Evolutionary conservation across 2,113 vertebrate genomes (phyloP).

Genomic region (Cacatua alba): DNA sequence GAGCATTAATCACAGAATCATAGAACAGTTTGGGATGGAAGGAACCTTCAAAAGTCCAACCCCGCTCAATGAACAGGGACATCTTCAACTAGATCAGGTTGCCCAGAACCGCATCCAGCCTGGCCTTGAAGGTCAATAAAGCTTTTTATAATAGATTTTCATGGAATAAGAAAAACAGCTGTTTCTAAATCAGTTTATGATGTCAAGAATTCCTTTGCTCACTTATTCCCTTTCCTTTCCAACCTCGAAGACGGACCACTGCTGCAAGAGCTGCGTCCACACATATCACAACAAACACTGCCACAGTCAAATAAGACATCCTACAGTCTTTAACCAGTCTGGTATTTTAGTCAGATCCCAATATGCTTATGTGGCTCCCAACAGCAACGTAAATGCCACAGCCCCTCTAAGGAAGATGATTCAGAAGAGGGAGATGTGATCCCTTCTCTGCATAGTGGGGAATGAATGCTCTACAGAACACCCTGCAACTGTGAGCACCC

Average conservation of each 20-base stretch:
- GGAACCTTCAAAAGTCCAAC: not conserved
- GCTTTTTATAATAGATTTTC: not conserved
- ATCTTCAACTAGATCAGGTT: not conserved
- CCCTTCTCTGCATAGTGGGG: not conserved
- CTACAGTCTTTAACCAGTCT: not conserved
- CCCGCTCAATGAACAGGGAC: not conserved
- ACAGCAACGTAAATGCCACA: accelerated
- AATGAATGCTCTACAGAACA: not conserved
- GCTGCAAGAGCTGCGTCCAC: not conserved
- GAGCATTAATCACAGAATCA: not conserved
- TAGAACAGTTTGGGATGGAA: not conserved
- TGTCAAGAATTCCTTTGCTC: not conserved
- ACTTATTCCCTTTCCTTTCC: not conserved
- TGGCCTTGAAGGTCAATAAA: not conserved
- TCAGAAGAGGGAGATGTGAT: not conserved
- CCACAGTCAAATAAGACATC: not conserved
- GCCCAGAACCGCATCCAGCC: not conserved
- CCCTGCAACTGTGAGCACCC: not conserved
- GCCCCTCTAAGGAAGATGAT: not conserved
- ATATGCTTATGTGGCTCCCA: not conserved
- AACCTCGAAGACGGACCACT: not conserved
- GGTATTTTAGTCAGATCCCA: not conserved
- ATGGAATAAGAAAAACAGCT: not conserved
- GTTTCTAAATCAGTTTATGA: not conserved
- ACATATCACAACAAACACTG: not conserved